A percentile compares a stretch with the other conserved stretches of the same genome.
These are phyloP conservation scores for Heliconius hermathena DNA, from an alignment of 1,140 invertebrate genomes.

Conservation along the genomic window DNA sequence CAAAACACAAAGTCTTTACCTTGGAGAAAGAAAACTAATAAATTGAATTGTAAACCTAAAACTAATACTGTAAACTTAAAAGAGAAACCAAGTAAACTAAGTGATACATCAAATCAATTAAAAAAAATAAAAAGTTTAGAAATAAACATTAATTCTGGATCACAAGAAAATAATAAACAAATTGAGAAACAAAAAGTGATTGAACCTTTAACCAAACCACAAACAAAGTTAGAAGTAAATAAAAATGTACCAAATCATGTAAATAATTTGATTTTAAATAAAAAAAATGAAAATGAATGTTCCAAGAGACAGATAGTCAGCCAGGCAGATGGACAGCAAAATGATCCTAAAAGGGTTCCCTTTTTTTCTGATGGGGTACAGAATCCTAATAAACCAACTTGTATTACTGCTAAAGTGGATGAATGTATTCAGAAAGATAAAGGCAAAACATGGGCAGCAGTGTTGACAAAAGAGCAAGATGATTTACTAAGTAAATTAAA, in stretches of 20 bases:
- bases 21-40: constrained; percentile 56
- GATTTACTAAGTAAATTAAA: constrained; percentile 70
- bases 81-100: background rate
- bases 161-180: background rate
- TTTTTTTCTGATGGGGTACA: no score
- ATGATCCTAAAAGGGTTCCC: no score
- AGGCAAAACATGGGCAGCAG: constrained; percentile 68
- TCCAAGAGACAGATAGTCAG: no score
- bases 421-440: constrained; percentile 6
- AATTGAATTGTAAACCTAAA: background rate
- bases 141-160: background rate
- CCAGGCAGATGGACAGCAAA: no score
- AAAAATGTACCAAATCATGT: background rate
- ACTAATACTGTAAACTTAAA: background rate
- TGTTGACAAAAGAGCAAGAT: constrained; percentile 76
- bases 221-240: constrained; percentile 8
- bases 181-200: constrained; percentile 27
- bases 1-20: constrained; percentile 71
- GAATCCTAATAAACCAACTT: background rate
- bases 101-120: background rate
- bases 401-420: background rate
- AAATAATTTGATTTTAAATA: background rate
- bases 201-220: constrained; percentile 14
- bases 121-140: background rate
- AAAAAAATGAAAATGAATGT: background rate